Base-by-base conservation (phyloP, 2,888 invertebrate genomes). In the Ceriagrion tenellum region DNA sequence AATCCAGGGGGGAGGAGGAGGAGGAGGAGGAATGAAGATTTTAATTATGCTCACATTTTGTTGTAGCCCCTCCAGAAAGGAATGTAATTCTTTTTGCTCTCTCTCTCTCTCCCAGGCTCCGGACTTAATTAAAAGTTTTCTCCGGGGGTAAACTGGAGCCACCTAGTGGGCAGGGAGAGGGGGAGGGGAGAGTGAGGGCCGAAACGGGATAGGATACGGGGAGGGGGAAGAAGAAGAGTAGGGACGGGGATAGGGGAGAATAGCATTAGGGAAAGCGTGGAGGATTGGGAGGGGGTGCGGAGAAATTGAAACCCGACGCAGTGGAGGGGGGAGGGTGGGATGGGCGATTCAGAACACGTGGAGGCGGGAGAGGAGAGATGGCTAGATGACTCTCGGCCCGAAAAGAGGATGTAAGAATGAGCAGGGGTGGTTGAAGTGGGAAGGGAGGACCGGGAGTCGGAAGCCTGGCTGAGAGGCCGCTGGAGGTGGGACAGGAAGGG, bases 21-120 rank as follows among this genome's bases (percentile, higher is more conserved):
- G 89, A n/a, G 47, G 35, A 55, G 89, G 89, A 89, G 55, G 89
- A 89, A 74, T 47, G 47, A 93, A 93, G 93, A 93, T 93, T 93
- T 93, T 93, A 93, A 93, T 93, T 93, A 93, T 93, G 47, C 93
- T 93, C 93, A 47, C 93, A 74, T 93, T 93, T 93, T 93, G 93
- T 93, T 93, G 93, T 93, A 69, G 69, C 93, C 69, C 69, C 69
- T 93, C 93, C 47, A n/a, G n/a, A 59, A 93, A 93, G 93, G 93
- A 93, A 93, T 93, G 93, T 93, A 93, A 93, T 69, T 93, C 93
- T 93, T 93, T 93, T 47, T 63, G 74, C 69, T 69, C 69, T 69
- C 59, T 59, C 59, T 59, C 59, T 59, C 59, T 59, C 59, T 59
- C 59, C 13, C 69, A 69, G 47, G n/a, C 59, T 63, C 55, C 47